Percentiles rank a stretch among this genome's conserved stretches.
Evolutionary conservation across 1,140 invertebrate species (phyloP).

Genomic region (Ruditapes philippinarum): DNA sequence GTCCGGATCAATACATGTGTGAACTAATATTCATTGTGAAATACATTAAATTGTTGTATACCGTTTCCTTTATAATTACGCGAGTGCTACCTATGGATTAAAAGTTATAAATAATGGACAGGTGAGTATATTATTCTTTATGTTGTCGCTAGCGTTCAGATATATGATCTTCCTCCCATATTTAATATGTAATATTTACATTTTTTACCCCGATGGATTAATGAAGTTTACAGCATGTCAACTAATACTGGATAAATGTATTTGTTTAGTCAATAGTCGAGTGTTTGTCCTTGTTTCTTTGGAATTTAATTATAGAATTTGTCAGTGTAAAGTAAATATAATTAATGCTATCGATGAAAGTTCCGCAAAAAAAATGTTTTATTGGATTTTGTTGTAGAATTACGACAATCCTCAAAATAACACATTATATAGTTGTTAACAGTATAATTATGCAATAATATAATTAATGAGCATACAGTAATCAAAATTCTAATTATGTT

Average conservation of each 20-base stretch:
- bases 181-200: no score
- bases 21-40: slow-evolving; percentile 30
- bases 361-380: background rate
- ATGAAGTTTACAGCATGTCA: no score
- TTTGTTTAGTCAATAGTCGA: background rate
- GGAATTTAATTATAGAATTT: background rate
- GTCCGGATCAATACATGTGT: slow-evolving; percentile 32
- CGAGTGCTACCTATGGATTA: slow-evolving; percentile 3
- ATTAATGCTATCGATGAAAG: background rate
- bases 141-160: no score
- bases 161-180: no score
- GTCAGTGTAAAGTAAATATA: background rate
- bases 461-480: no score
- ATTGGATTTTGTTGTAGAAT: no score
- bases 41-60: slow-evolving; percentile 7
- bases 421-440: no score
- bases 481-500: no score
- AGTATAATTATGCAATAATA: no score
- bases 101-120: slow-evolving; percentile 14
- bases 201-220: no score
- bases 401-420: no score
- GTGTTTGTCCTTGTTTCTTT: background rate
- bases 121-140: background rate
- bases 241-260: no score
- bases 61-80: background rate